These are phyloP conservation scores for Bombyx huttoni DNA, from an alignment of 2,888 invertebrate genomes.

Conservation along the genomic window DNA sequence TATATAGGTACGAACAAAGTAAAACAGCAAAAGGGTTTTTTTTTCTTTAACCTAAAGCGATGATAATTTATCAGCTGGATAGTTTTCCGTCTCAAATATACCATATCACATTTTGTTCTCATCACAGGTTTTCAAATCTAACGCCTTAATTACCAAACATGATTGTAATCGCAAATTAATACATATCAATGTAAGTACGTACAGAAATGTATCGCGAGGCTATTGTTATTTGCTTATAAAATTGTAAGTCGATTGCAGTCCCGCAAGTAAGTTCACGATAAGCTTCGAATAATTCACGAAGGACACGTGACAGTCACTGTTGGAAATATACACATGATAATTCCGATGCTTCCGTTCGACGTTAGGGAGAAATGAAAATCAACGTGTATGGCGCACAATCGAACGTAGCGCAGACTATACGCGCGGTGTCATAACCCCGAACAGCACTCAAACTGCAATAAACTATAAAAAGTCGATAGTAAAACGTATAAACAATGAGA, in stretches of 20 bases:
- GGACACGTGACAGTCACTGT: conserved; percentile 10
- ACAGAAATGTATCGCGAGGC: too few relatives aligned
- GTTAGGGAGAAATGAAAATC: conserved; percentile 51
- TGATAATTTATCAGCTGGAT: too few relatives aligned
- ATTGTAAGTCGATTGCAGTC: neutral
- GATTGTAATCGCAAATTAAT: too few relatives aligned
- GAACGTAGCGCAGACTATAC: conserved; percentile 44
- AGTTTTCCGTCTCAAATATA: too few relatives aligned
- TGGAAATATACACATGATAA: conserved; percentile 29
- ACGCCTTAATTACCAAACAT: too few relatives aligned
- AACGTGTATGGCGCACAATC: conserved; percentile 48
- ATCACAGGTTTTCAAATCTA: too few relatives aligned
- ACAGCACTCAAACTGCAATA: conserved; percentile 54
- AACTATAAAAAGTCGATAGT: conserved; percentile 68
- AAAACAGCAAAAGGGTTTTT: too few relatives aligned
- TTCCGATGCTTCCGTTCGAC: conserved; percentile 29
- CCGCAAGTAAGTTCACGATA: neutral
- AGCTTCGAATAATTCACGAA: neutral
- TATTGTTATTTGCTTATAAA: neutral
- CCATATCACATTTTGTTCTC: too few relatives aligned
- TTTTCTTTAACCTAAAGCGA: too few relatives aligned
- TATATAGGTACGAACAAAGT: too few relatives aligned
- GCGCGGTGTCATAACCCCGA: conserved; percentile 46
- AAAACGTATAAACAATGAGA: conserved; percentile 72
- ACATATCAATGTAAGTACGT: too few relatives aligned